Evolutionary conservation across 2,888 invertebrate species (phyloP).

Genomic region (Phyllotreta striolata): DNA sequence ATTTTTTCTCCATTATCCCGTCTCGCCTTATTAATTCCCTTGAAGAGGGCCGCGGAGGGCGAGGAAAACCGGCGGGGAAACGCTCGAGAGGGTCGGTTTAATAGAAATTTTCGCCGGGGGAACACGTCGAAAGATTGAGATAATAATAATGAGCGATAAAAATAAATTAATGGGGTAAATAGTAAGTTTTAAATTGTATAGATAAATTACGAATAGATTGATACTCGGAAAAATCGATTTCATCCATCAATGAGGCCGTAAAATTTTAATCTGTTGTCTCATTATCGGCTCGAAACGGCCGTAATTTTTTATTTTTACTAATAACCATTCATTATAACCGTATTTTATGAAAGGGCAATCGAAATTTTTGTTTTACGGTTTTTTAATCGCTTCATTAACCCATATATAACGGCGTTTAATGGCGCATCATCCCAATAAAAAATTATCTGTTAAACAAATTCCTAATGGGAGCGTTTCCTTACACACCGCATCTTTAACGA

Average conservation of each 20-base stretch:
- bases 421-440: constrained; percentile 20
- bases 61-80: constrained; percentile 2
- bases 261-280: too few relatives aligned
- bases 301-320: neutral
- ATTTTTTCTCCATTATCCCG: constrained; percentile 41
- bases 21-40: constrained; percentile 42
- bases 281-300: too few relatives aligned
- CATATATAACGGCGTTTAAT: constrained; percentile 25
- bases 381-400: constrained; percentile 36
- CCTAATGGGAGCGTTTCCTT: constrained; percentile 9
- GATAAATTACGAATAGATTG: neutral
- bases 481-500: neutral
- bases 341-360: constrained; percentile 2
- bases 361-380: constrained; percentile 26
- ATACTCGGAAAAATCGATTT: too few relatives aligned
- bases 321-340: constrained; percentile 5
- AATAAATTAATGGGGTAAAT: too few relatives aligned
- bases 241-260: too few relatives aligned
- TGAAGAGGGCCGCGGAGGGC: constrained; percentile 19
- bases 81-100: constrained; percentile 7
- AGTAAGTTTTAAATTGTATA: neutral
- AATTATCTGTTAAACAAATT: constrained; percentile 33
- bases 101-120: constrained; percentile 9
- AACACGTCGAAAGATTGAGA: neutral
- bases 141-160: neutral